Evolutionary conservation across 2,113 vertebrate genomes (phyloP).

Genomic region (Polyodon spathula): DNA sequence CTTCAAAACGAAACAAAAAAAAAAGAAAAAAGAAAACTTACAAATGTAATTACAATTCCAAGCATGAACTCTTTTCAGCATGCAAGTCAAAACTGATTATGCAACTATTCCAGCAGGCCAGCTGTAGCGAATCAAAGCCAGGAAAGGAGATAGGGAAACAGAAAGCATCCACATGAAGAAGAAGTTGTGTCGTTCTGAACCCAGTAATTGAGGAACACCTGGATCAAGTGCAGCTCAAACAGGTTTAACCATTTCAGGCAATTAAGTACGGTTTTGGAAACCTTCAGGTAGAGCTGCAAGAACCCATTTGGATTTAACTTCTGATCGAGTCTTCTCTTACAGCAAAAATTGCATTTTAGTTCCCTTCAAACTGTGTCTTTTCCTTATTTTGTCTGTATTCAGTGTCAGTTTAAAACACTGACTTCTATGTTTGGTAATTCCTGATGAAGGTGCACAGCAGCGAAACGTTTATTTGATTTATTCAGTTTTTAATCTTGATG

Average conservation of each 20-base stretch:
- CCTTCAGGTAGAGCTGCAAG: no score
- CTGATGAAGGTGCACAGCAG: no score
- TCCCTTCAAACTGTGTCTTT: no score
- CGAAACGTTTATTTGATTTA: no score
- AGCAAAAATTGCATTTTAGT: no score
- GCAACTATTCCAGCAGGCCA: constrained; percentile 42
- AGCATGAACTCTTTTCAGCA: constrained; percentile 45
- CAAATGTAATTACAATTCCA: constrained; percentile 45
- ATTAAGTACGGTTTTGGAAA: neutral
- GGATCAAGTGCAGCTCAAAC: constrained; percentile 38
- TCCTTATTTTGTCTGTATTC: no score
- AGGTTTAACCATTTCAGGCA: constrained; percentile 31
- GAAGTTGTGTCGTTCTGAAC: constrained; percentile 31
- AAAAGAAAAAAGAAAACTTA: constrained; percentile 12
- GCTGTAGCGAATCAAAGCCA: constrained; percentile 64
- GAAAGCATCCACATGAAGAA: constrained; percentile 35
- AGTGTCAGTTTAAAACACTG: no score
- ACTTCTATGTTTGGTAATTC: no score
- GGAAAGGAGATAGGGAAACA: constrained; percentile 26
- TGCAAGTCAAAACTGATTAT: constrained; percentile 50
- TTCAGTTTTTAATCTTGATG: no score
- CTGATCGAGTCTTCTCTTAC: no score
- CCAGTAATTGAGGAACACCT: constrained; percentile 58
- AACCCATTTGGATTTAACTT: no score
- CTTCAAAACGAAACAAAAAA: constrained; percentile 32